These are phyloP conservation scores for Muscicapa adusta DNA, from an alignment of 2,113 vertebrate species.

Conservation along the genomic window DNA sequence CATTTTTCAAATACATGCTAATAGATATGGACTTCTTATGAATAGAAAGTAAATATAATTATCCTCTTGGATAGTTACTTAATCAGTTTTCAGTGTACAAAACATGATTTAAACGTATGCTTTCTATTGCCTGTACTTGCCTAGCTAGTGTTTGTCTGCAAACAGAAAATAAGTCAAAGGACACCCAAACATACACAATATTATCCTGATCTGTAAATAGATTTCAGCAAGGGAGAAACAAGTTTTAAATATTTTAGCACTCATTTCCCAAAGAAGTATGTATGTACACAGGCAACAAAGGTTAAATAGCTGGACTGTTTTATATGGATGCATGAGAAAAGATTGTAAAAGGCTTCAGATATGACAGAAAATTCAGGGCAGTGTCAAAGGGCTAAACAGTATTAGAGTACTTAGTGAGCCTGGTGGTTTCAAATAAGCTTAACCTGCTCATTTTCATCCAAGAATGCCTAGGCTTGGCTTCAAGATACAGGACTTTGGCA, in stretches of 20 bases:
- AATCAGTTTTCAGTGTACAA: not conserved
- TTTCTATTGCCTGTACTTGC: not conserved
- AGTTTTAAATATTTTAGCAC: not conserved
- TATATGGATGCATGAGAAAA: not conserved
- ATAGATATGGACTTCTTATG: not conserved
- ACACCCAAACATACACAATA: not conserved
- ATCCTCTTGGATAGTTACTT: not conserved
- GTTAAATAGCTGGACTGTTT: not conserved
- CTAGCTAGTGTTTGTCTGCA: not conserved
- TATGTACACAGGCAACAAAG: not conserved
- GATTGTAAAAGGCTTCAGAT: not conserved
- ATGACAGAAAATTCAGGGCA: not conserved
- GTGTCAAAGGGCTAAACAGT: not conserved
- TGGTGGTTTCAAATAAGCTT: not conserved
- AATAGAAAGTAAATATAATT: not conserved
- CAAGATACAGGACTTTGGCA: not conserved
- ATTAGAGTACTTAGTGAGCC: not conserved
- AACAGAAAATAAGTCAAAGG: not conserved
- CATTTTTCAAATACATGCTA: not conserved
- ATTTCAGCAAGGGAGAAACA: not conserved
- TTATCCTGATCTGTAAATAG: not conserved
- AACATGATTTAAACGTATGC: not conserved
- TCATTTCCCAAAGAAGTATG: not conserved
- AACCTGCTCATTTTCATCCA: not conserved
- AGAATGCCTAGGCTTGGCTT: not conserved